A percentile compares a stretch with the other conserved stretches of the same genome.
phyloP scores from a whole-genome alignment of 2,888 invertebrate genomes.

The Hyppa rectilinea region DNA sequence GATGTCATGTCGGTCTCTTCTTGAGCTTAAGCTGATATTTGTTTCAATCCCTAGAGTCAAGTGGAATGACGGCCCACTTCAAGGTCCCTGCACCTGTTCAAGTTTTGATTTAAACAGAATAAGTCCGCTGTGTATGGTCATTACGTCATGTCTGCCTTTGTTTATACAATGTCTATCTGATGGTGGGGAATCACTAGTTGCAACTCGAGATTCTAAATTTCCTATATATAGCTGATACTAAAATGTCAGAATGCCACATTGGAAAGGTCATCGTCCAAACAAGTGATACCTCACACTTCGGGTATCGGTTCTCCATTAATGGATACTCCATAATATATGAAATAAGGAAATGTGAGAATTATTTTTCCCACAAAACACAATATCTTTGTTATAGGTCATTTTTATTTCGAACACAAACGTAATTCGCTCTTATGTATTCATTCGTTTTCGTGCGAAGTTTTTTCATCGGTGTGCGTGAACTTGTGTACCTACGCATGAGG shows the following conservation, averaged over 20 bases:
- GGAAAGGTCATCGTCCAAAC: conserved; percentile 4
- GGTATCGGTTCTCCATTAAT: not conserved
- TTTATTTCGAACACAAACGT: conserved; percentile 17
- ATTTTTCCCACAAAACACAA: conserved; percentile 17
- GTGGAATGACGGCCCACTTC: no score
- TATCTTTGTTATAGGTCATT: not conserved
- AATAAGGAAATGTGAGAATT: conserved; percentile 4
- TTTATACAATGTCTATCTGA: no score
- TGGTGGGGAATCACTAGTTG: no score
- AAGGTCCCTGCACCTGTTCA: no score
- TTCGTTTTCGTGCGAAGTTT: not conserved
- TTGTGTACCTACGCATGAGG: conserved; percentile 18
- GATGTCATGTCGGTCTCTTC: no score
- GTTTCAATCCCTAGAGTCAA: no score
- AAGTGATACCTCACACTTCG: not conserved
- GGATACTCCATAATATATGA: not conserved
- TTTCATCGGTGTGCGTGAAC: conserved; percentile 23
- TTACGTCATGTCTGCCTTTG: no score
- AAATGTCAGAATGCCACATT: conserved; percentile 1
- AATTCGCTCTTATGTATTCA: not conserved
- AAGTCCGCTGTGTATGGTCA: no score
- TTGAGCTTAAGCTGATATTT: no score
- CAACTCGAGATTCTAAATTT: not conserved
- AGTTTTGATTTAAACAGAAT: no score
- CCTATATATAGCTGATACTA: not conserved